Evolutionary conservation across 2,797 vertebrate genomes (phyloP).

Genomic region (Rallus crepitans): DNA sequence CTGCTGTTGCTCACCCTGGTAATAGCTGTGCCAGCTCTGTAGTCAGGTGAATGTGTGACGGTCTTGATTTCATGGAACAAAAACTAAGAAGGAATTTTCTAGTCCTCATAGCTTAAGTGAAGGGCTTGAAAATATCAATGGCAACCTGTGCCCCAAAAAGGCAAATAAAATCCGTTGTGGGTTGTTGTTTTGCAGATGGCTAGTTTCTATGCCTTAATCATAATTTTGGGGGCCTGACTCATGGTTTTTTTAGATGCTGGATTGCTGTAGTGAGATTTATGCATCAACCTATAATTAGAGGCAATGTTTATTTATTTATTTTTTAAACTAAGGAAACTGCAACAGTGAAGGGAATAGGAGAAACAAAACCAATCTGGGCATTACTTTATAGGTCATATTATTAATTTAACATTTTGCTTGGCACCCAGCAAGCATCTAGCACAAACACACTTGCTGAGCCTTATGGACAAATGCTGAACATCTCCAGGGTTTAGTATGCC

Average conservation of each 20-base stretch:
- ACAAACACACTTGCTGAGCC: slow-evolving; percentile 35
- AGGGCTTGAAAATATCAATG: neutral
- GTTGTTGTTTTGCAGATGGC: neutral
- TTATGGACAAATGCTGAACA: slow-evolving; percentile 15
- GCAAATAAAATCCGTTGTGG: neutral
- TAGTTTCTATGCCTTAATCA: slow-evolving; percentile 14
- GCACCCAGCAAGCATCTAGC: neutral
- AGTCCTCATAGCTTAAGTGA: neutral
- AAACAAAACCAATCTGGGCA: slow-evolving; percentile 13
- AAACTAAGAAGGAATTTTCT: neutral
- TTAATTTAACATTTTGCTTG: slow-evolving; percentile 40
- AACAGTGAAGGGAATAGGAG: slow-evolving; percentile 2
- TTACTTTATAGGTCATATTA: neutral
- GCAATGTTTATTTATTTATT: neutral
- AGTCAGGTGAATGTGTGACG: neutral
- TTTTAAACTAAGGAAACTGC: neutral
- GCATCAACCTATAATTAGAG: slow-evolving; percentile 32
- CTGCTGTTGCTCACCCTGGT: neutral
- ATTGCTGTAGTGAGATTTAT: slow-evolving; percentile 3
- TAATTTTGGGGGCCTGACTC: slow-evolving; percentile 6
- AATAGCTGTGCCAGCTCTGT: neutral
- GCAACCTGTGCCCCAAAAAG: neutral
- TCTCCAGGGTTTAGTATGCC: neutral
- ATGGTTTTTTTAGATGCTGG: slow-evolving; percentile 3
- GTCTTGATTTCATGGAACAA: neutral